Base-by-base conservation (phyloP, 2,797 vertebrate genomes). In the Loriculus beryllinus region DNA sequence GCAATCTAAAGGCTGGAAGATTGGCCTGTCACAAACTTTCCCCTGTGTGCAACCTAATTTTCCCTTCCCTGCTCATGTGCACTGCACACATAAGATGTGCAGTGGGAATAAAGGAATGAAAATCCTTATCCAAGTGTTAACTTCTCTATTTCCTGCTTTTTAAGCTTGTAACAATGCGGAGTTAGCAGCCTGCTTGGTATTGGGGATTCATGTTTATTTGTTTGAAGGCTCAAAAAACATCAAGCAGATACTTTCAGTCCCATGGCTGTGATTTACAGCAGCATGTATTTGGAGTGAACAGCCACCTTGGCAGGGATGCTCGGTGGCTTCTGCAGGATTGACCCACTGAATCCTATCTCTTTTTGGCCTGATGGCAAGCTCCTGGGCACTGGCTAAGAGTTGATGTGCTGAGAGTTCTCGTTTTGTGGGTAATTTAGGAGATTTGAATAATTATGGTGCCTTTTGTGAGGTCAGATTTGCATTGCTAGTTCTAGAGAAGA, bases 41-140 rank as follows among this genome's bases (percentile, higher is more conserved):
- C 31, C 26, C 6, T 14, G 5, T 6, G 31, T 12, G 45, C 84
- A 57, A 14, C 42, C 49, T 42, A 0, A 43, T 78, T 76, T 82
- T 82, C 26, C 45, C 29, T 57, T 57, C 63, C 51, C 28, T 25
- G 35, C 52, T 48, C 11, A 0, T 28, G 60, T 28, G n/a, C 4
- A 0, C 47, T 2, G 31, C 47, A 9, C 1, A 0, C 3, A 1
- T 19, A 23, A 23, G 68, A 7, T n/a, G 68, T 4, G 8, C 19
- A 12, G 20, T 20, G 63, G 76, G 26, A 82, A 48, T 13, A 76
- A 56, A 47, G 3, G 7, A 13, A 54, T 18, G 6, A 14, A 59
- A 69, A 51, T 37, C 67, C 52, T 49, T 17, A 13, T 39, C 9
- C 43, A 5, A 40, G 23, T 1, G 6, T 26, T 25, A 5, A 33